phyloP scores from a whole-genome alignment of 1,140 invertebrate species.

The Panagrolaimus sp. region DNA sequence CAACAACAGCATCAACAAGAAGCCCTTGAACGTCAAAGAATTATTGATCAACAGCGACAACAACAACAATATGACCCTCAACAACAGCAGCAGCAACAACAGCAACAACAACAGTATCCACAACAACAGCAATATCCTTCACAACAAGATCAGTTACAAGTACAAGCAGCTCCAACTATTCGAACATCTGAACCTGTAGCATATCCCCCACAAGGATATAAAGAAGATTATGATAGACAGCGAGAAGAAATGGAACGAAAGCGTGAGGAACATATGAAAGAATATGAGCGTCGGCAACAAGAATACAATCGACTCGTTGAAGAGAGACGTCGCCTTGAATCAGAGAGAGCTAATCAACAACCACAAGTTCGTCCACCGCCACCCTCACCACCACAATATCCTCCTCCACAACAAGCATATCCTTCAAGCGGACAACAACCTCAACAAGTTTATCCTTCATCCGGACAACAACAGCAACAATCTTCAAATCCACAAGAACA shows the following conservation, averaged over 20 bases:
- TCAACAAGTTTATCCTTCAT: slow-evolving; percentile 20
- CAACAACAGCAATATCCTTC: neutral
- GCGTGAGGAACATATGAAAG: neutral
- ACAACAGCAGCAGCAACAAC: slow-evolving; percentile 5
- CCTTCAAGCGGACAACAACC: slow-evolving; percentile 26
- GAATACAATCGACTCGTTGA: neutral
- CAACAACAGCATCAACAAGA: neutral
- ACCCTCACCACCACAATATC: slow-evolving; percentile 18
- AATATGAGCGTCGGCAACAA: neutral
- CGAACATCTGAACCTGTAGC: neutral
- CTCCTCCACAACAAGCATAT: slow-evolving; percentile 25
- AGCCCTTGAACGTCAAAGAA: neutral
- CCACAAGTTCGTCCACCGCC: slow-evolving; percentile 15
- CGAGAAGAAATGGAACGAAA: slow-evolving; percentile 6
- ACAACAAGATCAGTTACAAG: neutral
- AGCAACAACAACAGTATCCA: neutral
- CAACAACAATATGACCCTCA: neutral
- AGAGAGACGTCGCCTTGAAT: neutral
- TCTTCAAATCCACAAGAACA: too few species aligned
- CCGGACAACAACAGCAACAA: too few species aligned
- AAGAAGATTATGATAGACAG: neutral
- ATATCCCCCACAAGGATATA: neutral
- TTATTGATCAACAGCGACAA: slow-evolving; percentile 2
- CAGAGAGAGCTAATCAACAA: neutral
- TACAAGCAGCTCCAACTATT: neutral